These are phyloP conservation scores for Plagodis dolabraria DNA, from an alignment of 2,888 invertebrate genomes.

Conservation along the genomic window DNA sequence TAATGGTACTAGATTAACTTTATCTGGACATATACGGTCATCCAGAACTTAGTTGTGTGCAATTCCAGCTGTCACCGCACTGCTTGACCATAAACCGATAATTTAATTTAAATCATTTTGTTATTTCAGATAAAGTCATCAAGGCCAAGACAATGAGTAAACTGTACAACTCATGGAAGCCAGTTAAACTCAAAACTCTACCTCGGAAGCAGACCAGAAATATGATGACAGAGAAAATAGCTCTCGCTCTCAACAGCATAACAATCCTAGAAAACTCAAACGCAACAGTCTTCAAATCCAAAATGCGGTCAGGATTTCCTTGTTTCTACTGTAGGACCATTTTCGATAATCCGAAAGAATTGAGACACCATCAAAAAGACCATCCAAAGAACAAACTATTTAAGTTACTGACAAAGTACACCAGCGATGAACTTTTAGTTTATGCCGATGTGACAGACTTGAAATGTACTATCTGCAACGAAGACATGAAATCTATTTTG, in stretches of 20 bases:
- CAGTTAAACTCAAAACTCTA: not conserved
- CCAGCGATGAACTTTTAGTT: constrained; percentile 62
- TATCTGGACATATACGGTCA: too few relatives aligned
- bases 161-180: not conserved
- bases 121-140: not conserved
- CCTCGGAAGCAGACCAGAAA: constrained; percentile 22
- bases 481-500: constrained; percentile 47
- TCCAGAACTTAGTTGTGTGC: too few relatives aligned
- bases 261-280: constrained; percentile 62
- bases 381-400: constrained; percentile 38
- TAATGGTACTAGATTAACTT: too few relatives aligned
- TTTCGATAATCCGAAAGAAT: constrained; percentile 54
- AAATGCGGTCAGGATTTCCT: constrained; percentile 62
- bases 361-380: constrained; percentile 57
- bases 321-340: constrained; percentile 69
- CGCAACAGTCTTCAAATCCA: constrained; percentile 65
- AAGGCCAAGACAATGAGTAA: not conserved
- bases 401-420: constrained; percentile 55
- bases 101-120: not conserved
- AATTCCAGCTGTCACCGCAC: too few relatives aligned
- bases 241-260: constrained; percentile 57
- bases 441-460: constrained; percentile 69
- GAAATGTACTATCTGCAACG: constrained; percentile 59
- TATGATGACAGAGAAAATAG: constrained; percentile 59
- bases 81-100: too few relatives aligned